Percentiles rank a stretch among this genome's conserved stretches.
phyloP scores from a whole-genome alignment of 1,140 invertebrate species.

The Pachyrhynchus sulphureomaculatus region DNA sequence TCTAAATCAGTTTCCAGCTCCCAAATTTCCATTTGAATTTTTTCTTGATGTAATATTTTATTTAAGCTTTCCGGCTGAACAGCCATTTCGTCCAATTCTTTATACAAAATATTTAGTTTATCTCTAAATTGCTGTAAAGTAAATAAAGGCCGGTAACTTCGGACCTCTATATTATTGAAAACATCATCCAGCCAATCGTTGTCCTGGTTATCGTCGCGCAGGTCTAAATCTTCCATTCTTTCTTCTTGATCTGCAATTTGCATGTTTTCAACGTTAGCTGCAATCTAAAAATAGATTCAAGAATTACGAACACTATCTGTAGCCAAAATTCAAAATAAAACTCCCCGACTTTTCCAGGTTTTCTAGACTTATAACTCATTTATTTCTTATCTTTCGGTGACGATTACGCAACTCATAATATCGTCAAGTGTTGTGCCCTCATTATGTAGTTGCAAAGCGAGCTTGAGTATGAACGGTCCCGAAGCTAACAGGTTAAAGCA shows the following conservation, averaged over 20 bases:
- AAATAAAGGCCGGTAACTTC: background rate
- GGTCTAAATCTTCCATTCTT: background rate
- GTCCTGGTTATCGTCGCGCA: background rate
- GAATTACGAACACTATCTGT: background rate
- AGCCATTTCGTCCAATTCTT: background rate
- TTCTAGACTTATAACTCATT: too few relatives aligned
- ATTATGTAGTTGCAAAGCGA: too few relatives aligned
- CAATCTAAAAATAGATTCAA: background rate
- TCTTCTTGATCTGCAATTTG: background rate
- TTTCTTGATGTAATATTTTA: background rate
- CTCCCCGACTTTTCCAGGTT: too few relatives aligned
- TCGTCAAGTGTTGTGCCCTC: too few relatives aligned
- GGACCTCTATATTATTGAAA: background rate
- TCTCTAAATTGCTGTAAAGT: background rate
- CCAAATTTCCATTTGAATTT: slow-evolving; percentile 3
- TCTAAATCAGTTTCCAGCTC: slow-evolving; percentile 13
- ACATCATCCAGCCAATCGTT: background rate
- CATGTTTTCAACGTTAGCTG: background rate
- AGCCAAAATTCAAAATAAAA: too few relatives aligned
- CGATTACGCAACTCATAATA: too few relatives aligned
- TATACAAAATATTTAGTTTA: slow-evolving; percentile 1
- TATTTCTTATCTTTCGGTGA: too few relatives aligned
- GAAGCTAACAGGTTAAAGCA: too few relatives aligned
- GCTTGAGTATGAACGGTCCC: too few relatives aligned
- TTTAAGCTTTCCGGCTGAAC: background rate